phyloP scores from a whole-genome alignment of 2,888 invertebrate genomes.

The Scotopteryx bipunctaria region DNA sequence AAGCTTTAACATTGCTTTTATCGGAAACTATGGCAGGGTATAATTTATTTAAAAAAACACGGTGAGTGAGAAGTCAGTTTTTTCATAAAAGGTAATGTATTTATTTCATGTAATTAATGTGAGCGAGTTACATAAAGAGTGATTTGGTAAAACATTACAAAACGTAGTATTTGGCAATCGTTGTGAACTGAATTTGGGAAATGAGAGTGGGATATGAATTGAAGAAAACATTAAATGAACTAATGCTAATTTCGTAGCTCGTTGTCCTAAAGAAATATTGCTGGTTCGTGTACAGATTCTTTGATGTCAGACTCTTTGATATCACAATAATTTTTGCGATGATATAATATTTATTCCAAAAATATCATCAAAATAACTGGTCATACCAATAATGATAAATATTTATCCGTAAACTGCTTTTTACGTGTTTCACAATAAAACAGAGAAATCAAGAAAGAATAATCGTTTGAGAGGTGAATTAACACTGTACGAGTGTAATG shows the following conservation, averaged over 20 bases:
- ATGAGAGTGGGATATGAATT: not conserved
- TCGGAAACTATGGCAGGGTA: slow-evolving; percentile 47
- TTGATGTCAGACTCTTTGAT: not conserved
- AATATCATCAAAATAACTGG: slow-evolving; percentile 1
- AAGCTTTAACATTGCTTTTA: slow-evolving; percentile 43
- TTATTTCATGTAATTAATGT: slow-evolving; percentile 53
- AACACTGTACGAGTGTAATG: slow-evolving; percentile 27
- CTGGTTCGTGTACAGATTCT: too few relatives aligned
- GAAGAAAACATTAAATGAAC: not conserved
- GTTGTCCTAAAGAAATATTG: not conserved
- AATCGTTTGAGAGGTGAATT: slow-evolving; percentile 22
- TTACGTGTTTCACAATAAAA: slow-evolving; percentile 13
- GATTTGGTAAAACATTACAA: slow-evolving; percentile 30
- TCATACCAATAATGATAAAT: not conserved
- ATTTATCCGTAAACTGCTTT: not conserved
- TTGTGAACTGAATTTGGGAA: slow-evolving; percentile 6
- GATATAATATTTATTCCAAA: not conserved
- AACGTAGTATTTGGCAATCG: slow-evolving; percentile 22
- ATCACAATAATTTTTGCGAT: slow-evolving; percentile 2
- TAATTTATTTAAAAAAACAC: slow-evolving; percentile 51
- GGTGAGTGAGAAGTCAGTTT: slow-evolving; percentile 39
- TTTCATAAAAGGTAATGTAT: slow-evolving; percentile 57
- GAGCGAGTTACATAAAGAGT: slow-evolving; percentile 37
- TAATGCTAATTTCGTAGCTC: not conserved
- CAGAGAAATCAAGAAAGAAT: slow-evolving; percentile 19